Evolutionary conservation across 2,797 vertebrate species (phyloP).

Genomic region (Phalloptychus januarius): DNA sequence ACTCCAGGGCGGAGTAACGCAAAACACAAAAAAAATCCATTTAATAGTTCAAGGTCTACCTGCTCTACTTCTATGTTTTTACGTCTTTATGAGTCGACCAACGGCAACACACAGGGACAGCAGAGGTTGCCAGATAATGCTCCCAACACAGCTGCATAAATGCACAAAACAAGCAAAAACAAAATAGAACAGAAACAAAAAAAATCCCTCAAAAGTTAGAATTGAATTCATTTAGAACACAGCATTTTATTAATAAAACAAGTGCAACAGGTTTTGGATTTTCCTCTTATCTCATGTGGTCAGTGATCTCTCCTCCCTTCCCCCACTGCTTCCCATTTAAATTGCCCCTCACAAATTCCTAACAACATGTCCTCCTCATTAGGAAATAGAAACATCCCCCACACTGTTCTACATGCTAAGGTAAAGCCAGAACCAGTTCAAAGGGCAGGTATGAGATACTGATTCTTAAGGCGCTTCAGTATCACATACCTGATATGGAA

Average conservation of each 20-base stretch:
- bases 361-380: background rate
- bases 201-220: background rate
- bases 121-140: conserved; percentile 19
- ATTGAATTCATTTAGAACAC: background rate
- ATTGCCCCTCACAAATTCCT: background rate
- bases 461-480: background rate
- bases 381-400: background rate
- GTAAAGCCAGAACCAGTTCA: background rate
- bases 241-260: background rate
- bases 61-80: conserved; percentile 4
- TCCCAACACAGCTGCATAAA: background rate
- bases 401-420: background rate
- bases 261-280: background rate
- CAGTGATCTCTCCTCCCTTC: background rate
- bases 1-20: background rate
- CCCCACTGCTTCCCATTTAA: conserved; percentile 1
- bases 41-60: background rate
- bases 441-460: background rate
- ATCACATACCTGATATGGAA: background rate
- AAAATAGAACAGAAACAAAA: background rate
- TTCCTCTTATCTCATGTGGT: background rate
- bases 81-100: background rate
- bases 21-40: background rate
- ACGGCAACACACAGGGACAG: background rate
- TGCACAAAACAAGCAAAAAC: background rate